Evolutionary conservation across 2,797 vertebrate genomes (phyloP).

Genomic region (Darevskia nairensis): DNA sequence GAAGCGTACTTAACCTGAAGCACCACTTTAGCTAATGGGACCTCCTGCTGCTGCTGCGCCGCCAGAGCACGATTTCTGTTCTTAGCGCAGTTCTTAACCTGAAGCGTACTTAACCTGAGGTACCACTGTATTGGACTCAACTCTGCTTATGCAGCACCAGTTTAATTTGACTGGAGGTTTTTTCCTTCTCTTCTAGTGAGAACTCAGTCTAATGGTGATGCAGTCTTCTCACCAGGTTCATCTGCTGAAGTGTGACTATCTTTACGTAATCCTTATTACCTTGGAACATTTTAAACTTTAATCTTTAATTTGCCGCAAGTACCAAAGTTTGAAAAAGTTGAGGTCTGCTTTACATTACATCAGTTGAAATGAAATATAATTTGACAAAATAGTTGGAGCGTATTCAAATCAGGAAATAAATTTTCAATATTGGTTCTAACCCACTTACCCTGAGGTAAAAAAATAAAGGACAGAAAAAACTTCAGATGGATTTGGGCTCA

Average conservation of each 20-base stretch:
- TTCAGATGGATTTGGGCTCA: background rate
- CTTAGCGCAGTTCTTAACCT: no score
- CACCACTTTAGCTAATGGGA: no score
- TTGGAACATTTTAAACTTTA: conserved; percentile 26
- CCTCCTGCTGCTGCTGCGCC: no score
- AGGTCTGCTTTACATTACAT: background rate
- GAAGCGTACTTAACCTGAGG: no score
- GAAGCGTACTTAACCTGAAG: no score
- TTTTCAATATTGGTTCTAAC: background rate
- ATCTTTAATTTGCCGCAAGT: conserved; percentile 45
- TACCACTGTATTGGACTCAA: background rate
- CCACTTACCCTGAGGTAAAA: conserved; percentile 1
- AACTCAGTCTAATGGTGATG: background rate
- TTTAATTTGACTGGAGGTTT: conserved; percentile 10
- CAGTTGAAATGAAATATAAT: conserved; percentile 16
- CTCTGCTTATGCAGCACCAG: background rate
- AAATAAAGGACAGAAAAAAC: background rate
- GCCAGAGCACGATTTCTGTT: no score
- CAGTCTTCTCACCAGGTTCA: conserved; percentile 6
- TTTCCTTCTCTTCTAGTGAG: background rate
- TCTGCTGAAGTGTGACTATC: conserved; percentile 17
- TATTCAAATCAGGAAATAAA: background rate
- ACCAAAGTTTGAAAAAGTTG: conserved; percentile 18
- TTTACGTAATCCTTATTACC: conserved; percentile 26
- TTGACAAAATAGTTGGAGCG: background rate